Conservation (phyloP, 2,888 invertebrate genomes). For the Cheilosia variabilis region DNA sequence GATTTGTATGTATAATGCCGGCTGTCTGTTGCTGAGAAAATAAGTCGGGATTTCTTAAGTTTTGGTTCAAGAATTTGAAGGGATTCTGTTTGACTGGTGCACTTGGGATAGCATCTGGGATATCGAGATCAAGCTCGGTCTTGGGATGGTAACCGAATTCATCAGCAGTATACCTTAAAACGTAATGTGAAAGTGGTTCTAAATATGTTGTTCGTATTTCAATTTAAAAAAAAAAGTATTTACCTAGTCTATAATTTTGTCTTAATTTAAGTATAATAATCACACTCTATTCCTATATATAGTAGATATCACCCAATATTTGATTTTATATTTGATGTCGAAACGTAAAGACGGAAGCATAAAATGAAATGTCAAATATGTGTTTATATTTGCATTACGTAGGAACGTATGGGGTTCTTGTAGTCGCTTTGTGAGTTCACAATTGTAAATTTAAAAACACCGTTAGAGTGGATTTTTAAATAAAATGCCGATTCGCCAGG, state of each 20-base stretch:
- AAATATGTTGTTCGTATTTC: background rate
- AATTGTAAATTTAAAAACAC: too few species aligned
- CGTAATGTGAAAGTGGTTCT: background rate
- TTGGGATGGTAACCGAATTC: slow-evolving; percentile 83
- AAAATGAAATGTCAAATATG: too few species aligned
- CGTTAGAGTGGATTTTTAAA: too few species aligned
- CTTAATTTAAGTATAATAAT: too few species aligned
- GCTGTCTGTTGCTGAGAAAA: slow-evolving; percentile 9
- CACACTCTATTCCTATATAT: too few species aligned
- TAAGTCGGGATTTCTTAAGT: slow-evolving; percentile 74
- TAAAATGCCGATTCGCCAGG: too few species aligned
- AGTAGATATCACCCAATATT: too few species aligned
- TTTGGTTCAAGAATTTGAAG: slow-evolving; percentile 82
- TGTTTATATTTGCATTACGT: too few species aligned
- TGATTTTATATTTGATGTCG: too few species aligned
- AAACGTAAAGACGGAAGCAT: too few species aligned
- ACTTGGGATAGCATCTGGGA: slow-evolving; percentile 78
- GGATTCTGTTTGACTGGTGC: slow-evolving; percentile 77
- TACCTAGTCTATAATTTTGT: slow-evolving; percentile 80
- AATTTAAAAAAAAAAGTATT: background rate
- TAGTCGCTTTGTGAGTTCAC: too few species aligned
- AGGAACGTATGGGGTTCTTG: too few species aligned
- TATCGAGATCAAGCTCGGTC: slow-evolving; percentile 83
- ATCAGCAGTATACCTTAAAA: slow-evolving; percentile 82
- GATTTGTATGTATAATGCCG: slow-evolving; percentile 15